Evolutionary conservation across 2,888 invertebrate species (phyloP).

Genomic region (Sepioteuthis lessoniana): DNA sequence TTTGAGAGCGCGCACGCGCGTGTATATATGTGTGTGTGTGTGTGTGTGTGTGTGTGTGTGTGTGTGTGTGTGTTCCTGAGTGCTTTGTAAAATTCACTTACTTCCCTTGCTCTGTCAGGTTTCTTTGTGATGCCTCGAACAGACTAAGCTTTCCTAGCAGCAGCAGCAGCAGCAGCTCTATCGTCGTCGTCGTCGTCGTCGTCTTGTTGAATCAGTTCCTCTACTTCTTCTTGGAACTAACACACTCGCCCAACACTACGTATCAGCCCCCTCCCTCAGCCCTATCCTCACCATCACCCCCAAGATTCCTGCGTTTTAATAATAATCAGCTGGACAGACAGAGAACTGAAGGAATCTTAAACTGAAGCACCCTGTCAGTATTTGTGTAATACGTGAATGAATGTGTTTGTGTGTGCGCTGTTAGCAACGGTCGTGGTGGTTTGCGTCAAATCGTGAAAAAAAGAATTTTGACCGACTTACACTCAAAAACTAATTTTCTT

Average conservation of each 20-base stretch:
- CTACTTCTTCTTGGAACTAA: neutral
- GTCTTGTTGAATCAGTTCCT: neutral
- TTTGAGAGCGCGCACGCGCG: too few relatives aligned
- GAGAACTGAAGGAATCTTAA: neutral
- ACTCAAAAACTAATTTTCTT: too few relatives aligned
- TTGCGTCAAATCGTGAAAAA: too few relatives aligned
- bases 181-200: neutral
- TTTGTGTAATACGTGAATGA: neutral
- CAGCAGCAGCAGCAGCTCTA: slow-evolving; percentile 47
- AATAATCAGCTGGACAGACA: neutral
- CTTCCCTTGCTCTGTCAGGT: slow-evolving; percentile 39
- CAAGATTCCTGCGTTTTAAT: neutral
- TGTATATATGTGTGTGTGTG: slow-evolving; percentile 12
- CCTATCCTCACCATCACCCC: too few relatives aligned
- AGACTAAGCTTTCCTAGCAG: slow-evolving; percentile 47
- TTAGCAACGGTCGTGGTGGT: neutral
- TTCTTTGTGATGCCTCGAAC: slow-evolving; percentile 40
- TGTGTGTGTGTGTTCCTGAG: neutral
- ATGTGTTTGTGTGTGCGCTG: slow-evolving; percentile 12
- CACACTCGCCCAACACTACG: neutral
- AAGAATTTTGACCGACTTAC: too few relatives aligned
- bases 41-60: slow-evolving; percentile 49
- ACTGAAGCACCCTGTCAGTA: neutral
- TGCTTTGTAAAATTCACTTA: slow-evolving; percentile 43
- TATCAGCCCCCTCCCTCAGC: neutral